Evolutionary conservation across 2,797 vertebrate genomes (phyloP).

Genomic region (Alouatta caraya): DNA sequence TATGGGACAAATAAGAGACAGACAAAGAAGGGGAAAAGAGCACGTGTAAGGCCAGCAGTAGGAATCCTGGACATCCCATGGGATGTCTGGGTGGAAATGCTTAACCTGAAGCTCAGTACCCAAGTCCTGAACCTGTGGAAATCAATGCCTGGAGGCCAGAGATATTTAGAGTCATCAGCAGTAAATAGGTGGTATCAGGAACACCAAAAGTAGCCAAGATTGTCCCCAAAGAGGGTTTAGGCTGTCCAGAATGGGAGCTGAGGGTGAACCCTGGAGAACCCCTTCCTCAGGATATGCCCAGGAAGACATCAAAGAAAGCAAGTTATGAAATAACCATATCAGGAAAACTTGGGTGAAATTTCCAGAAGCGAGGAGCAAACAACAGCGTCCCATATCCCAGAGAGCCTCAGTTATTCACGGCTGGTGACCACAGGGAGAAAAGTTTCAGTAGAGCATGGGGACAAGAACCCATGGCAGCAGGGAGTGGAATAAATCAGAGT

Average conservation of each 20-base stretch:
- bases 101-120: background rate
- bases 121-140: background rate
- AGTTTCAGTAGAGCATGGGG: background rate
- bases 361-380: background rate
- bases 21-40: background rate
- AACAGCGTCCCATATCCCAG: background rate
- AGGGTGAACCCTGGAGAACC: background rate
- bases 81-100: background rate
- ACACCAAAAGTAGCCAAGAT: background rate
- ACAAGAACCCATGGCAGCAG: background rate
- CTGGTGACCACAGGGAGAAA: background rate
- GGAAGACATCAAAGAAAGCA: background rate
- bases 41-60: accelerated
- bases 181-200: background rate
- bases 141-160: background rate
- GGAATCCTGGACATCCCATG: background rate
- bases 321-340: background rate
- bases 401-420: background rate
- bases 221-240: background rate
- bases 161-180: background rate
- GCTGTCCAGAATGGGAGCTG: background rate
- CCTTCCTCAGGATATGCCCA: background rate
- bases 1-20: background rate
- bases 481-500: background rate
- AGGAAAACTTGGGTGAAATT: background rate